Evolutionary conservation across 92 coral and sea anemone species (phyloP).

Genomic region (Bergia puertoricense): DNA sequence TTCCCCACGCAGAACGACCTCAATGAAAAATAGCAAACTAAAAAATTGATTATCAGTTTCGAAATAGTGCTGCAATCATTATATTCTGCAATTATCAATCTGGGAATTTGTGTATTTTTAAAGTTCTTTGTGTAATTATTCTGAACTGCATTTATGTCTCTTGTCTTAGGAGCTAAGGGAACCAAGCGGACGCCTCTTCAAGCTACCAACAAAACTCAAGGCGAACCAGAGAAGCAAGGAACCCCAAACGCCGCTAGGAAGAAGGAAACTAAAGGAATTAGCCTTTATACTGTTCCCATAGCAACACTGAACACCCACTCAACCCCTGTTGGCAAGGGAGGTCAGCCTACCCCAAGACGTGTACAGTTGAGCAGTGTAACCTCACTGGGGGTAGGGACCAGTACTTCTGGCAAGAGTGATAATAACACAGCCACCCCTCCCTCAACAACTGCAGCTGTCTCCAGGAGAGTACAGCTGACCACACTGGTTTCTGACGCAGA

Average conservation of each 20-base stretch:
- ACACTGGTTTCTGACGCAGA: constrained; percentile 28
- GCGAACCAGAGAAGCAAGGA: constrained; percentile 38
- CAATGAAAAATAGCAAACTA: too few species aligned
- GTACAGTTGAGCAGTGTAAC: constrained; percentile 26
- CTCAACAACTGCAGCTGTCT: not conserved
- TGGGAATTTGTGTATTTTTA: too few species aligned
- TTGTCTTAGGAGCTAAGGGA: constrained; percentile 11
- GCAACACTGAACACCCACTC: constrained; percentile 42
- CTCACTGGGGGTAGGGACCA: not conserved
- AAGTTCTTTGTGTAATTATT: too few species aligned
- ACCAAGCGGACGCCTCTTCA: not conserved
- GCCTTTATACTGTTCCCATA: constrained; percentile 70
- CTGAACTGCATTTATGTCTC: too few species aligned
- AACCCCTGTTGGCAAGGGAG: constrained; percentile 57
- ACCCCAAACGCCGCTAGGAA: constrained; percentile 36
- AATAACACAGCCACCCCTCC: constrained; percentile 6
- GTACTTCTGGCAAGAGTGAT: not conserved
- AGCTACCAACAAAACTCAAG: constrained; percentile 37
- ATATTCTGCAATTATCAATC: too few species aligned
- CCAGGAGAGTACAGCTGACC: constrained; percentile 46
- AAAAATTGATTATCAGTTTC: too few species aligned
- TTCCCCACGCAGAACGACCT: too few species aligned
- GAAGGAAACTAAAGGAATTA: constrained; percentile 63
- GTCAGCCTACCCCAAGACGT: constrained; percentile 50
- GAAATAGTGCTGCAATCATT: too few species aligned